Conservation (phyloP, 2,888 invertebrate genomes). For the Gibbula magus region DNA sequence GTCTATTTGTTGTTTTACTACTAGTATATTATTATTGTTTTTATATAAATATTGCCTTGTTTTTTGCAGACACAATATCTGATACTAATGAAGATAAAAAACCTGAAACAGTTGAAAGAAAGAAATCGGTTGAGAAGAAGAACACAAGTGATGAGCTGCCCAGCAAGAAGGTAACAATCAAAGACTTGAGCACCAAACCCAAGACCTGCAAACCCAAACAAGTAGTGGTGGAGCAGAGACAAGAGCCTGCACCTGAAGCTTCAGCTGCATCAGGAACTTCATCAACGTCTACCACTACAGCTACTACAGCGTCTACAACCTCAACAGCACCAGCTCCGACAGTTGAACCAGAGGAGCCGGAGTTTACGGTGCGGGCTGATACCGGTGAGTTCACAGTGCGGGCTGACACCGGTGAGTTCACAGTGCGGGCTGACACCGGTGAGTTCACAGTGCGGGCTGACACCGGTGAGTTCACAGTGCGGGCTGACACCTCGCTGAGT, state of each 20-base stretch:
- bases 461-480: no score
- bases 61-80: constrained; percentile 20
- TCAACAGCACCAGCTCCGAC: background rate
- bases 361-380: constrained; percentile 32
- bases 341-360: constrained; percentile 24
- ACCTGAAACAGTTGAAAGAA: constrained; percentile 25
- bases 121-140: constrained; percentile 17
- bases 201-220: background rate
- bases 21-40: no score
- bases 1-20: no score
- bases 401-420: no score
- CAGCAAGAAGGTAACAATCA: background rate
- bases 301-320: background rate
- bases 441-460: no score
- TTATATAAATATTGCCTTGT: background rate
- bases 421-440: no score
- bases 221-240: background rate
- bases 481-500: no score
- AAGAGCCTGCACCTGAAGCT: background rate
- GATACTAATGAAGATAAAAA: constrained; percentile 9
- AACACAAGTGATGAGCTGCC: background rate
- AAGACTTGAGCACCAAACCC: background rate
- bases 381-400: constrained; percentile 29
- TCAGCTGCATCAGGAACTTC: background rate
- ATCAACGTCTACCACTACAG: background rate